phyloP scores from a whole-genome alignment of 2,888 invertebrate species.

The Tanypteryx hageni region DNA sequence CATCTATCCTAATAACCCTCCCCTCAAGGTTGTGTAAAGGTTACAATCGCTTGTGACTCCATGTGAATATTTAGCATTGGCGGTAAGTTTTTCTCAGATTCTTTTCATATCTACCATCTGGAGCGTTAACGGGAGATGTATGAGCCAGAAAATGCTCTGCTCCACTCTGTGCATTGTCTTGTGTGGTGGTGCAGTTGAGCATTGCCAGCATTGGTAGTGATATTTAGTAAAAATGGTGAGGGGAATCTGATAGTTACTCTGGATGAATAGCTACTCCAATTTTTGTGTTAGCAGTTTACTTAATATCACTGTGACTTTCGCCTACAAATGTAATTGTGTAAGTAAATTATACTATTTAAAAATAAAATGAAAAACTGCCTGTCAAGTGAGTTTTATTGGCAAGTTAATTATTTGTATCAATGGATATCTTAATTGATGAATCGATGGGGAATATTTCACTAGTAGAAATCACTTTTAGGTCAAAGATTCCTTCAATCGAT shows the following conservation, averaged over 20 bases:
- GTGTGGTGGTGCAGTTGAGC: conserved; percentile 1
- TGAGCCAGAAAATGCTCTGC: neutral
- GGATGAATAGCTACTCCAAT: conserved; percentile 51
- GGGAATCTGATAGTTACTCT: conserved; percentile 62
- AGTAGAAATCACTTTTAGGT: neutral
- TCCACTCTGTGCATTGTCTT: neutral
- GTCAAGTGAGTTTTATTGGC: conserved; percentile 55
- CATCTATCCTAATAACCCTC: conserved; percentile 14
- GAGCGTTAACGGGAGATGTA: conserved; percentile 33
- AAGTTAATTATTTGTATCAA: neutral
- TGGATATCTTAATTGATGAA: neutral
- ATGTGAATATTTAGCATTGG: conserved; percentile 29
- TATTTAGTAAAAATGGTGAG: conserved; percentile 54
- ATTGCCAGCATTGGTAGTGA: conserved; percentile 50
- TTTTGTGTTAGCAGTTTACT: conserved; percentile 62
- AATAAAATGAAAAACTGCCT: conserved; percentile 61
- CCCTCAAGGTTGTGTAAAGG: conserved; percentile 28
- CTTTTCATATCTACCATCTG: conserved; percentile 42
- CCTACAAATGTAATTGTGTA: conserved; percentile 63
- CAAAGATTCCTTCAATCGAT: neutral
- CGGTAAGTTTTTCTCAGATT: conserved; percentile 27
- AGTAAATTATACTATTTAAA: conserved; percentile 64
- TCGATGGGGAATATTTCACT: neutral
- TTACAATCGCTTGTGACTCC: conserved; percentile 36
- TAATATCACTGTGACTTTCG: conserved; percentile 62